phyloP scores from a whole-genome alignment of 2,888 invertebrate species.

The Parnassius glacialis region DNA sequence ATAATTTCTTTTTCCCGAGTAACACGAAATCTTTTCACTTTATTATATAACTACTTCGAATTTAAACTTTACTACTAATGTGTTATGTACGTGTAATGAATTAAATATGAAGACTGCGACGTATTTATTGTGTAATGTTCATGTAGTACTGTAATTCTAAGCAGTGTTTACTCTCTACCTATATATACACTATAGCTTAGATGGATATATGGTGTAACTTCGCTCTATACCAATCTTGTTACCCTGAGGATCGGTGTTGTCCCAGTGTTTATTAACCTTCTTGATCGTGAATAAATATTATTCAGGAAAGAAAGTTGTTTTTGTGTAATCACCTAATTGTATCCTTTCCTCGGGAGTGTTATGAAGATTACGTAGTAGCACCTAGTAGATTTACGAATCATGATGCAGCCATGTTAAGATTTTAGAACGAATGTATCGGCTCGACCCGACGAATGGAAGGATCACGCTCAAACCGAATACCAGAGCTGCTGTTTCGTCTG shows the following conservation, averaged over 20 bases:
- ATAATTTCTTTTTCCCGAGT: too few species aligned
- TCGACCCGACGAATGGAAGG: too few species aligned
- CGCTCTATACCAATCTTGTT: conserved; percentile 25
- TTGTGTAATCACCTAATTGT: not conserved
- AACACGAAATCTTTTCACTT: too few species aligned
- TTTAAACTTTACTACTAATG: conserved; percentile 42
- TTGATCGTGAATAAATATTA: conserved; percentile 25
- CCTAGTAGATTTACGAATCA: too few species aligned
- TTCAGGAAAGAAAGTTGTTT: conserved; percentile 38
- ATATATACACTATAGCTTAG: conserved; percentile 31
- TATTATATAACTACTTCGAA: conserved; percentile 33
- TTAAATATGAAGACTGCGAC: conserved; percentile 46
- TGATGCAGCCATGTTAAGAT: too few species aligned
- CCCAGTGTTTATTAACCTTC: conserved; percentile 3
- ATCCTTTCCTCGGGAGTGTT: too few species aligned
- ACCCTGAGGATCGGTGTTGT: conserved; percentile 5
- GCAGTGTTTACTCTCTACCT: conserved; percentile 27
- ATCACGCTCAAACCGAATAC: too few species aligned
- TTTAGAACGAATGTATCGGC: too few species aligned
- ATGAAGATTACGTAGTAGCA: too few species aligned
- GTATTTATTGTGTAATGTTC: conserved; percentile 41
- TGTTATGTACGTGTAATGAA: conserved; percentile 30
- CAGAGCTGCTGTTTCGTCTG: too few species aligned
- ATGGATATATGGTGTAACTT: conserved; percentile 35
- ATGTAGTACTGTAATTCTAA: conserved; percentile 31